Base-by-base conservation (phyloP, 2,888 invertebrate genomes). In the Pocota personata region DNA sequence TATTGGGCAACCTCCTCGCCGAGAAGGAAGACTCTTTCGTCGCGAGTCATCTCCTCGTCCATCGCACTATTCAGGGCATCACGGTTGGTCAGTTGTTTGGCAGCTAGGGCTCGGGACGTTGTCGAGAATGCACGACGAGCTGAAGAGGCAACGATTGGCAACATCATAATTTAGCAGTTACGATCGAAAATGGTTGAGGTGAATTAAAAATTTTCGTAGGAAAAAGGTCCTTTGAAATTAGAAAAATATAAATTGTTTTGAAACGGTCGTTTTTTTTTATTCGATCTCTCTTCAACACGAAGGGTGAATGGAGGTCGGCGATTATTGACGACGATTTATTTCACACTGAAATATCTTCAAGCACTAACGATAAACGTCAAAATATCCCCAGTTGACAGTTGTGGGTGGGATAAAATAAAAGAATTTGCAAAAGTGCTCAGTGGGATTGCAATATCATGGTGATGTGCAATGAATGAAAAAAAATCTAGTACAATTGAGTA, bases 1-100 rank as follows among this genome's bases (percentile, higher is more conserved):
- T 99, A 99, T 93, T 97, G 96, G n/a, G 99, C 99, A 0, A 99
- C 99, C 93, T 99, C 99, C 92, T 99, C 99, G 46, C 99, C 99
- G 87, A 99, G 90, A 48, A 98, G 91, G 91, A 98, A 98, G 0
- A 98, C 98, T 82, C 94, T 94, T 35, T 98, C 98, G 92, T 99
- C 99, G 82, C 96, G 94, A 89, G 96, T 95, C 95, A 99, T 96
- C 93, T 99, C 99, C 91, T 99, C 99, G 92, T 99, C 99, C 91
- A 99, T 94, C 0, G 99, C 99, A 79, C 96, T 94, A 93, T 99
- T 99, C 71, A 99, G 93, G 76, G 99, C 99, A 95, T 99, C 99
- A 91, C 99, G 94, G 2, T 99, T 98, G 4, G 97, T 98, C 95
- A 99, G 94, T 93, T 97, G 94, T 90, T 95, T 95, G 71, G 90